Percentiles rank a stretch among this genome's conserved stretches.
Conservation (phyloP, 1,140 invertebrate genomes). For the Steinernema feltiae region DNA sequence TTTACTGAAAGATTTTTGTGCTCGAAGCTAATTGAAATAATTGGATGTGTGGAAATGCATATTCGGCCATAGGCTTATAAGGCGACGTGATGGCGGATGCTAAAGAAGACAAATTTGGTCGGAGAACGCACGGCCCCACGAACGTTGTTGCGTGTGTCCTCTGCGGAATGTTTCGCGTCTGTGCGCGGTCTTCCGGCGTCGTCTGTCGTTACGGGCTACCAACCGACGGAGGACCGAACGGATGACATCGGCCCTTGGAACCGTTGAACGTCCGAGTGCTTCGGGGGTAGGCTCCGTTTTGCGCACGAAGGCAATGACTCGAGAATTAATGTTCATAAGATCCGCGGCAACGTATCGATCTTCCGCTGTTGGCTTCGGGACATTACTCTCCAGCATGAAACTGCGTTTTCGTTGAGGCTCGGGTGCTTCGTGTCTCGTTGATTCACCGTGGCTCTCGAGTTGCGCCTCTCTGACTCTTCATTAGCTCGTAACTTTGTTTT, state of each 20-base stretch:
- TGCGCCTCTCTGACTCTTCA: slow-evolving; percentile 8
- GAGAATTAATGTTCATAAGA: slow-evolving; percentile 14
- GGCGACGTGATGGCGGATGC: too few relatives aligned
- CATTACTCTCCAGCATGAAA: background rate
- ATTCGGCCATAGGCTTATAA: background rate
- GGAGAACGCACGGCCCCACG: background rate
- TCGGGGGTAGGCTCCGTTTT: background rate
- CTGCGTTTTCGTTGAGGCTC: background rate
- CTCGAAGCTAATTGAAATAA: background rate
- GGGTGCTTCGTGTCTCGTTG: background rate
- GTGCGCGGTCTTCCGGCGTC: too few relatives aligned
- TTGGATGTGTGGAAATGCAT: background rate
- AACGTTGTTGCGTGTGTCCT: background rate
- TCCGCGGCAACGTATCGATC: slow-evolving; percentile 13
- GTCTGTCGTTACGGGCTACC: background rate
- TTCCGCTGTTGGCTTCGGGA: background rate
- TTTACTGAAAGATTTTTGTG: background rate
- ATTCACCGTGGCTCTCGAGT: background rate
- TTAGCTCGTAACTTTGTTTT: slow-evolving; percentile 8
- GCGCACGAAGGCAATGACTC: slow-evolving; percentile 1
- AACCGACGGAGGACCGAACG: background rate
- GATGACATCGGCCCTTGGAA: background rate
- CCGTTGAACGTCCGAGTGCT: too few relatives aligned
- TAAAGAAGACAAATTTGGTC: too few relatives aligned
- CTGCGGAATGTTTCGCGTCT: too few relatives aligned